These are phyloP conservation scores for Nycticebus coucang DNA, from an alignment of 2,113 vertebrate species.

Conservation along the genomic window DNA sequence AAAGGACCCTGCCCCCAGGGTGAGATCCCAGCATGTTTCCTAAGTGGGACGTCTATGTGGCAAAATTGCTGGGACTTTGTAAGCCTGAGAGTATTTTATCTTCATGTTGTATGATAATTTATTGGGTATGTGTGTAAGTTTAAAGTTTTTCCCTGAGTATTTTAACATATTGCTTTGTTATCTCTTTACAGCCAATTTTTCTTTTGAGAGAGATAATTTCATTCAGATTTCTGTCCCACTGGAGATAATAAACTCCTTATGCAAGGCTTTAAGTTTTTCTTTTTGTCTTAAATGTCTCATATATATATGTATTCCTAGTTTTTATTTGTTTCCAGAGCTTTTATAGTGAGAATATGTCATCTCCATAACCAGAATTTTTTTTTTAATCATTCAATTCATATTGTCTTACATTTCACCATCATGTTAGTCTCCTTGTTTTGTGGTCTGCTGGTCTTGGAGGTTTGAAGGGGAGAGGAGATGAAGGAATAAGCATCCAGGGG, in stretches of 20 bases:
- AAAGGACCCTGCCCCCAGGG: too few species aligned
- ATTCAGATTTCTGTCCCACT: background rate
- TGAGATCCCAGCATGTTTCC: background rate
- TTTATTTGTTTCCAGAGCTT: too few species aligned
- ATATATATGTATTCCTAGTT: too few species aligned
- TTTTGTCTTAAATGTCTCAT: background rate
- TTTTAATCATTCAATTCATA: too few species aligned
- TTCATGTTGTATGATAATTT: background rate
- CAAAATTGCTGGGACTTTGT: background rate
- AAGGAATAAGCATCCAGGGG: background rate
- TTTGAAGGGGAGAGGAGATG: background rate
- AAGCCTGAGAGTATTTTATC: background rate
- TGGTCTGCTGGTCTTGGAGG: background rate
- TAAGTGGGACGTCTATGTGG: background rate
- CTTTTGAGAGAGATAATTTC: background rate
- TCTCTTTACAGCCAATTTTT: slow-evolving; percentile 1
- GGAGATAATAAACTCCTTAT: background rate
- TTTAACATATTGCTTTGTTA: slow-evolving; percentile 4
- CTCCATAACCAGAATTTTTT: too few species aligned
- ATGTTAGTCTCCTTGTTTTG: background rate
- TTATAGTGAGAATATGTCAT: too few species aligned
- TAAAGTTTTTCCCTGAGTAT: background rate
- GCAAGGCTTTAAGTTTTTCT: background rate
- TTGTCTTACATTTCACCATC: background rate
- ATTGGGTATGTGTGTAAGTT: background rate